These are phyloP conservation scores for Ictalurus furcatus DNA, from an alignment of 2,113 vertebrate genomes.

Conservation along the genomic window DNA sequence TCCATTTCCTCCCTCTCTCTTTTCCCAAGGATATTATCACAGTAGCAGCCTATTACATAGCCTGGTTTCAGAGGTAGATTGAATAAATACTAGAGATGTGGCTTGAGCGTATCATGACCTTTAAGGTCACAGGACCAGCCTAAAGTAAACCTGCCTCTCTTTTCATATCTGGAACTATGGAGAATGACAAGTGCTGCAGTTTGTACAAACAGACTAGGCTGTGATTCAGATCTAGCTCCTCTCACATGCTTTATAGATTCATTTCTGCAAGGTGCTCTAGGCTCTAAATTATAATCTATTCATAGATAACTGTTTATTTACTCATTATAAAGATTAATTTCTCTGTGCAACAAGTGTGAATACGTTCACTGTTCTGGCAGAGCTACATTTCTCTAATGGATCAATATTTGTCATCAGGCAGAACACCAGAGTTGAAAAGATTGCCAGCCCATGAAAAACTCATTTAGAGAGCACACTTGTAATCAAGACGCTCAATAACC, in stretches of 20 bases:
- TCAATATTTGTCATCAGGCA: constrained; percentile 48
- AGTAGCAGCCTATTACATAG: constrained; percentile 41
- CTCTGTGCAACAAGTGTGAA: constrained; percentile 41
- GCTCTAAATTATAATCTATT: constrained; percentile 18
- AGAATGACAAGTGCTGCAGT: constrained; percentile 24
- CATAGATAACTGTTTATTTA: constrained; percentile 34
- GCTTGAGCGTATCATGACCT: constrained; percentile 17
- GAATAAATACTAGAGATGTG: constrained; percentile 48
- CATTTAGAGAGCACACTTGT: constrained; percentile 14
- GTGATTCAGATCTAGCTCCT: neutral
- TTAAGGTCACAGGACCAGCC: constrained; percentile 24
- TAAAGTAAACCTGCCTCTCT: constrained; percentile 29
- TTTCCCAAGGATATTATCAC: constrained; percentile 47
- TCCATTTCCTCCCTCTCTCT: constrained; percentile 50
- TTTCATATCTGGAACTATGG: constrained; percentile 21
- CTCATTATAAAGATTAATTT: constrained; percentile 42
- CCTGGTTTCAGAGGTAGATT: constrained; percentile 19
- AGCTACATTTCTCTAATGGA: constrained; percentile 37
- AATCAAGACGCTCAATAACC: constrained; percentile 30
- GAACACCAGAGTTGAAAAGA: constrained; percentile 27
- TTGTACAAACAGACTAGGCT: neutral
- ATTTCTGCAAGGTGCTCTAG: neutral
- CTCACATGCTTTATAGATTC: neutral
- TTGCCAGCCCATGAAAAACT: constrained; percentile 47
- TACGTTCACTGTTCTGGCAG: constrained; percentile 46